Conservation (phyloP, 2,797 vertebrate genomes). For the Scomberomorus guttatus region DNA sequence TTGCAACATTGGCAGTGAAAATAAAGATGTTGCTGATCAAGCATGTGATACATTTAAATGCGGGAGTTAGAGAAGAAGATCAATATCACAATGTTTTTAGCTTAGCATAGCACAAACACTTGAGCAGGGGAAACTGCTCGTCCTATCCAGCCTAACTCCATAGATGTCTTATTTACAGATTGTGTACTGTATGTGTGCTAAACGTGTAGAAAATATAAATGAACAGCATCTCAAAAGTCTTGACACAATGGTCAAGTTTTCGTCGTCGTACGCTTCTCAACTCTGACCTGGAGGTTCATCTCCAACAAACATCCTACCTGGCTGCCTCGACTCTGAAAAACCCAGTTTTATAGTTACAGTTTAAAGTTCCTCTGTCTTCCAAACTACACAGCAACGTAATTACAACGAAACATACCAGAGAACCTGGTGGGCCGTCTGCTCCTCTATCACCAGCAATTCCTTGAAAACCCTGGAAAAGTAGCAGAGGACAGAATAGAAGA, state of each 20-base stretch:
- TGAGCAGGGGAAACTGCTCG: neutral
- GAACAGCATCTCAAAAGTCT: too few relatives aligned
- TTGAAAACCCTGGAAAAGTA: constrained; percentile 82
- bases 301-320: neutral
- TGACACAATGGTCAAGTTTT: too few relatives aligned
- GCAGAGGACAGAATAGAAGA: constrained; percentile 8
- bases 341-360: neutral
- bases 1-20: neutral
- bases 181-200: too few relatives aligned
- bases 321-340: neutral
- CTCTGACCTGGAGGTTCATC: neutral
- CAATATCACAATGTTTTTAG: neutral
- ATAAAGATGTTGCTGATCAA: neutral
- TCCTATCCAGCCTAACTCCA: too few relatives aligned
- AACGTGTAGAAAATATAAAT: too few relatives aligned
- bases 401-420: constrained; percentile 78
- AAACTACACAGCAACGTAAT: constrained; percentile 13
- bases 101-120: neutral
- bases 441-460: constrained; percentile 85
- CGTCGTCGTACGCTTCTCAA: too few relatives aligned
- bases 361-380: constrained; percentile 6
- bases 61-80: neutral
- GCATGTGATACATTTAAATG: too few relatives aligned
- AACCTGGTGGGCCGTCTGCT: constrained; percentile 82
- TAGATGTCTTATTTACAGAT: too few relatives aligned